Evolutionary conservation across 30 jellyfish, hydroid and myxozoan species (phyloP), one percentile per base, ranked within the genome.

Genomic region (Aurelia aurita complex sp. Pacific): DNA sequence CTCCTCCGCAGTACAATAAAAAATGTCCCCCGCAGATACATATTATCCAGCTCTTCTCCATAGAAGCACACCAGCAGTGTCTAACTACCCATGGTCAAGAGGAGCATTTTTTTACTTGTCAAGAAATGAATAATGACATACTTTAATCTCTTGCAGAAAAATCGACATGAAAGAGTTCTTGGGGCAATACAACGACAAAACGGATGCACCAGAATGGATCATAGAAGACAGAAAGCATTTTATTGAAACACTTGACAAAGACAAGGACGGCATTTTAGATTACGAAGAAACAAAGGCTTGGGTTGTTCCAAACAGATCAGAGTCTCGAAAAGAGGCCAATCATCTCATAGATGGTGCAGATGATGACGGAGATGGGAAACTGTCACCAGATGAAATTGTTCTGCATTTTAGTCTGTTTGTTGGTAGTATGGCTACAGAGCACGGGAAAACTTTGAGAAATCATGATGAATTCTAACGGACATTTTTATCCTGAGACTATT

Each of bases 391-490:
- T 14, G 98, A 94, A 74, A 85, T 94, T 53, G 86, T 88, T 36
- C 89, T 82, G 15, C 98, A 94, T 81, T 83, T 74, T 60, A 75
- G 89, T n/a, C 81, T 88, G 64, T 94, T 94, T 67, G 98, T 94
- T 55, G 98, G 98, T 2, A 94, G 98, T 81, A 94, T 97, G 82
- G 98, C 97, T 1, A 94, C 98, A 4, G 97, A 94, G 50, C 98
- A 94, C 66, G 98, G 98, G 36, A 88, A 83, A 61, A 84, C 97
- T 52, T 86, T 94, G 7, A 80, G 62, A 35, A 68, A 67, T 0
- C 96, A 86, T 67, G 96, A 85, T 29, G 98, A 92, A 46, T 79
- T 91, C 33, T 91, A 85, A 81, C 11, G 50, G 14, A 50, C 43
- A 29, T 4, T 67, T 67, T 5, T 23, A 67, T 29, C 19, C 7